These are phyloP conservation scores for Drosophila willistoni DNA, from an alignment of 1,140 invertebrate genomes.

Conservation along the genomic window DNA sequence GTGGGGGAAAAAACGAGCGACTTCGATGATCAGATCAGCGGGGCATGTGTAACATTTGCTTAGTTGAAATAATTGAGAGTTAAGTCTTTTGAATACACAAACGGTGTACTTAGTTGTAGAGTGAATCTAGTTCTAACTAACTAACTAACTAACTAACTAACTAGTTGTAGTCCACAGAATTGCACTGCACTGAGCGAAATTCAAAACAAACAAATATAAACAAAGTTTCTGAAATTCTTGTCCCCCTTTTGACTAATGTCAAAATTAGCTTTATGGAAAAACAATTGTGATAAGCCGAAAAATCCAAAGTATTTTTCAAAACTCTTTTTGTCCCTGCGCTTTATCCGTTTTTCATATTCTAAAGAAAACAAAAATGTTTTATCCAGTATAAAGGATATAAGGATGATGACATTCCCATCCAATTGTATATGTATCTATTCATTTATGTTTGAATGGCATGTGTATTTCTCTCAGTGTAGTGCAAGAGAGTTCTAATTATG, in stretches of 20 bases:
- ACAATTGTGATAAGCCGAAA: constrained; percentile 11
- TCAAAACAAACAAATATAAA: not conserved
- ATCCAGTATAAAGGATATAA: no score
- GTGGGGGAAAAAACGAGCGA: not conserved
- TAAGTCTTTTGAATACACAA: constrained; percentile 70
- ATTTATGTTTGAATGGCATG: no score
- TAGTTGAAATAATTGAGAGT: constrained; percentile 70
- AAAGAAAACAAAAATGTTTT: not conserved
- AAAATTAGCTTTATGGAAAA: not conserved
- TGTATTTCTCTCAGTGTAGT: constrained; percentile 2
- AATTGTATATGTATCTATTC: no score
- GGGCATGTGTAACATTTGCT: constrained; percentile 51
- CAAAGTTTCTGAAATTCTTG: no score
- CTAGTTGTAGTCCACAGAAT: constrained; percentile 6
- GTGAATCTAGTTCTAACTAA: constrained; percentile 38
- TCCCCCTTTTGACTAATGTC: no score
- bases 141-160: constrained; percentile 1
- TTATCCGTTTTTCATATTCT: not conserved
- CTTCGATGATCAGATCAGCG: constrained; percentile 66
- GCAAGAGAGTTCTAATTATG: constrained; percentile 4
- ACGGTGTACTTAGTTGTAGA: constrained; percentile 69
- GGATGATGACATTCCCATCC: no score
- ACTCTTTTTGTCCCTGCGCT: not conserved
- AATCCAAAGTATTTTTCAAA: not conserved
- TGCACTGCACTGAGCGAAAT: constrained; percentile 24